Percentiles rank a stretch among this genome's conserved stretches.
Evolutionary conservation across 2,797 vertebrate genomes (phyloP).

Genomic region (Micropoecilia bifurca): DNA sequence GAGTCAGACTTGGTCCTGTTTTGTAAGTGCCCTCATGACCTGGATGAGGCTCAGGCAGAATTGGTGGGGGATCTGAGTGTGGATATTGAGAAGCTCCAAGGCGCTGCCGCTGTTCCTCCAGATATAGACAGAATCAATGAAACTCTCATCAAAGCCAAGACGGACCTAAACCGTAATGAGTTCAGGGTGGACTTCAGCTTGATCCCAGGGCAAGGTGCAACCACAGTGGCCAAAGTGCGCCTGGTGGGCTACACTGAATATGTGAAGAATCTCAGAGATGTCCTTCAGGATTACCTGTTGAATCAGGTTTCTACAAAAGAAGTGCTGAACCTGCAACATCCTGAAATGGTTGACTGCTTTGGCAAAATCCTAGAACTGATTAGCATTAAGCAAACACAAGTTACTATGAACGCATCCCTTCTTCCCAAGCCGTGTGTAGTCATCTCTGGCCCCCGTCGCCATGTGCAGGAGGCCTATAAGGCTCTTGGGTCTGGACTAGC

Average conservation of each 20-base stretch:
- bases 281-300: slow-evolving; percentile 50
- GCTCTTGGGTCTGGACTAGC: slow-evolving; percentile 30
- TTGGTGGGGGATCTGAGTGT: slow-evolving; percentile 52
- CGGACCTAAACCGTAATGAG: slow-evolving; percentile 35
- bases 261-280: slow-evolving; percentile 55
- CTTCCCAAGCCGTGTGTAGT: slow-evolving; percentile 43
- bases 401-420: slow-evolving; percentile 28
- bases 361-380: slow-evolving; percentile 46
- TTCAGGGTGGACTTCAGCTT: slow-evolving; percentile 56
- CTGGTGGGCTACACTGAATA: slow-evolving; percentile 65
- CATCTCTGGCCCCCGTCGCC: slow-evolving; percentile 57
- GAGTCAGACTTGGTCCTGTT: slow-evolving; percentile 54
- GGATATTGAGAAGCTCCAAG: slow-evolving; percentile 46
- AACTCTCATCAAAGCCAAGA: slow-evolving; percentile 41
- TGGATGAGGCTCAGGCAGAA: slow-evolving; percentile 58
- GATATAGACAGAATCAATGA: slow-evolving; percentile 49
- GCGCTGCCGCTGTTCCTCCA: slow-evolving; percentile 19
- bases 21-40: slow-evolving; percentile 58
- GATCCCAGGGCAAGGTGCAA: slow-evolving; percentile 1
- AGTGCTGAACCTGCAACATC: slow-evolving; percentile 34
- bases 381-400: slow-evolving; percentile 24
- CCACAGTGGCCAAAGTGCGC: slow-evolving; percentile 22
- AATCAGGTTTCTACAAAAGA: slow-evolving; percentile 44
- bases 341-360: slow-evolving; percentile 64
- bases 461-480: slow-evolving; percentile 37